Conservation (phyloP, 1,140 invertebrate genomes). For the Bursaphelenchus mucronatus region DNA sequence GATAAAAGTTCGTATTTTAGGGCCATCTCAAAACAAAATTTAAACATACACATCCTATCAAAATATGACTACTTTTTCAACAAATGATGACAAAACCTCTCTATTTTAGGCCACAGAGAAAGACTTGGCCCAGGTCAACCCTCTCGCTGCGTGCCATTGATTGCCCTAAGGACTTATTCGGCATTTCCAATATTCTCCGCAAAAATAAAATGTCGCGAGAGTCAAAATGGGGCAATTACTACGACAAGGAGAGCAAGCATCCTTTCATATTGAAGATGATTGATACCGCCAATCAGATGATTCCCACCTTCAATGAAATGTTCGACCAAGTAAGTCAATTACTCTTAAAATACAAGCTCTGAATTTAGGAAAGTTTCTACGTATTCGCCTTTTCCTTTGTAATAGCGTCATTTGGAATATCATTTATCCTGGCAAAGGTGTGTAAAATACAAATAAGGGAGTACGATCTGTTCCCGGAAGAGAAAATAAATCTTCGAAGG, state of each 20-base stretch:
- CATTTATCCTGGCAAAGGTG: constrained; percentile 38
- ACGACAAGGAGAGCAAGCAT: constrained; percentile 34
- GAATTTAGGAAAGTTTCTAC: constrained; percentile 45
- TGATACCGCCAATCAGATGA: constrained; percentile 40
- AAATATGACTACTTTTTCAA: too few species aligned
- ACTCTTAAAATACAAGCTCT: background rate
- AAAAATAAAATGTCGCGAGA: too few species aligned
- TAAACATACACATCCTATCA: too few species aligned
- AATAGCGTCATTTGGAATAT: constrained; percentile 35
- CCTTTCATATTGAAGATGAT: constrained; percentile 40
- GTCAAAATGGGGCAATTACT: constrained; percentile 43
- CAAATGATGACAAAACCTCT: too few species aligned
- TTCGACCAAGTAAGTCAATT: constrained; percentile 44
- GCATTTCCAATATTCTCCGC: too few species aligned
- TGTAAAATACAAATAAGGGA: constrained; percentile 42
- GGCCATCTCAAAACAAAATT: too few species aligned
- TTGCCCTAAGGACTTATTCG: too few species aligned
- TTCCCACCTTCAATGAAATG: constrained; percentile 51
- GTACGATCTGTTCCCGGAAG: constrained; percentile 43
- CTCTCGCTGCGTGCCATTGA: too few species aligned
- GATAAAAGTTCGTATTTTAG: too few species aligned
- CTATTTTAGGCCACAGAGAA: too few species aligned
- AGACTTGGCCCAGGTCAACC: too few species aligned
- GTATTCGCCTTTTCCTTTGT: constrained; percentile 43
- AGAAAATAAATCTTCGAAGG: too few species aligned